Percentiles rank a stretch among this genome's conserved stretches.
These are phyloP conservation scores for Ophion ventricosus DNA, from an alignment of 2,888 invertebrate species.

Conservation along the genomic window DNA sequence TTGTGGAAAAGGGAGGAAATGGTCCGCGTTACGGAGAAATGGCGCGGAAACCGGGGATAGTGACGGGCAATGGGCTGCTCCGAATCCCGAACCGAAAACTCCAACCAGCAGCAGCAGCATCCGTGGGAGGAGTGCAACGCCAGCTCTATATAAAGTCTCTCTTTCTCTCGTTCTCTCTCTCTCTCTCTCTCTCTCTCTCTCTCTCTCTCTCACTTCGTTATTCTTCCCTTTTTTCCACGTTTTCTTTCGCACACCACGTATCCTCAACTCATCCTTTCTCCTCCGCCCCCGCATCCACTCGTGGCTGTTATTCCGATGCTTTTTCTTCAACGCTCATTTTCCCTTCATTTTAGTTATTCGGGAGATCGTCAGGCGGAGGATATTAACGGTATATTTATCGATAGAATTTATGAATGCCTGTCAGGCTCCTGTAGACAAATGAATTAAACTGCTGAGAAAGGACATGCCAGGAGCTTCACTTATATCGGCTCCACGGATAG, in stretches of 20 bases:
- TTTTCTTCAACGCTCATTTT: conserved; percentile 59
- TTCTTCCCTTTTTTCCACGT: conserved; percentile 50
- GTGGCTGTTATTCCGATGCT: conserved; percentile 40
- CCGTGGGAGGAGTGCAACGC: conserved; percentile 68
- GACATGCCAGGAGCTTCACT: neutral
- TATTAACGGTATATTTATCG: conserved; percentile 51
- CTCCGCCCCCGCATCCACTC: conserved; percentile 29
- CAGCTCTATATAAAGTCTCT: conserved; percentile 44
- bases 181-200: conserved; percentile 38
- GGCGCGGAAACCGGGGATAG: conserved; percentile 83
- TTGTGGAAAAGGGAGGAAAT: conserved; percentile 81
- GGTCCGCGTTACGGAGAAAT: conserved; percentile 83
- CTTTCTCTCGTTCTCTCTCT: conserved; percentile 39
- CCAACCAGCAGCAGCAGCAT: conserved; percentile 62
- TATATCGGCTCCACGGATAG: neutral
- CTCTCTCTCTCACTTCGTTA: conserved; percentile 49
- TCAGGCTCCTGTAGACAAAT: neutral
- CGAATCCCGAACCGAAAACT: conserved; percentile 71
- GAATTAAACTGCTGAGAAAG: conserved; percentile 27
- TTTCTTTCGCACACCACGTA: conserved; percentile 35
- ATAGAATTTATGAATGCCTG: conserved; percentile 34
- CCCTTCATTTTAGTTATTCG: conserved; percentile 58
- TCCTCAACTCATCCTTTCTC: conserved; percentile 39
- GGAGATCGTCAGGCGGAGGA: conserved; percentile 48
- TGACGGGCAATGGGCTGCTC: conserved; percentile 80